Conservation (phyloP, 2,113 vertebrate species). For the Delphinapterus leucas region DNA sequence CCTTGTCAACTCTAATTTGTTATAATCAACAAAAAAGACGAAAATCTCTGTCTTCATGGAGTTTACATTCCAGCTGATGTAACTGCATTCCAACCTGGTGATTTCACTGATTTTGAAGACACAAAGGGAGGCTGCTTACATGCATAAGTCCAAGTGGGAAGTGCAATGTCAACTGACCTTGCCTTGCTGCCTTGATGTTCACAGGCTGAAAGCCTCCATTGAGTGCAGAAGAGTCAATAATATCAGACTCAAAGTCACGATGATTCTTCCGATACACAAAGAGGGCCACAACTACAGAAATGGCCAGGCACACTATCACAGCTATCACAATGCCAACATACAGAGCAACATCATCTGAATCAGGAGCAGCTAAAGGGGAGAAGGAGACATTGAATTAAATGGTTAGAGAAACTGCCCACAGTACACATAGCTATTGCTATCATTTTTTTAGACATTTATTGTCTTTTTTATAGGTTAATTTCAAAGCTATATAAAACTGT, state of each 20-base stretch:
- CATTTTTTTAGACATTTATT: constrained; percentile 71
- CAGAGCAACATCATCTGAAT: constrained; percentile 92
- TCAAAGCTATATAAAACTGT: constrained; percentile 76
- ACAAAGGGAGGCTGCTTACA: neutral
- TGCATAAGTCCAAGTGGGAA: rapidly evolving
- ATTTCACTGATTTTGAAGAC: neutral
- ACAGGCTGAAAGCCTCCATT: constrained; percentile 96
- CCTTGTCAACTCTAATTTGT: neutral
- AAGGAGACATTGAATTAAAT: neutral
- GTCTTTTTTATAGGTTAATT: constrained; percentile 79
- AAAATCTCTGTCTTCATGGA: neutral
- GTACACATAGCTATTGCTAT: constrained; percentile 33
- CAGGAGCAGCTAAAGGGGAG: constrained; percentile 88
- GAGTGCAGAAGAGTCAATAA: constrained; percentile 93
- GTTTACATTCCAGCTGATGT: neutral
- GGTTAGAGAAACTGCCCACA: constrained; percentile 46
- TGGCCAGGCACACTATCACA: constrained; percentile 95
- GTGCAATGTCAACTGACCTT: constrained; percentile 84
- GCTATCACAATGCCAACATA: constrained; percentile 95
- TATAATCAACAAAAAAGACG: neutral
- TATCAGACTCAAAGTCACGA: constrained; percentile 94
- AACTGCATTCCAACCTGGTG: no score
- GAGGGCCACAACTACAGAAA: constrained; percentile 91
- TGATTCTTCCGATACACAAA: constrained; percentile 97
- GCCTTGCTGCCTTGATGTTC: constrained; percentile 94